Evolutionary conservation across 2,113 vertebrate genomes (phyloP).

Genomic region (Sander lucioperca): DNA sequence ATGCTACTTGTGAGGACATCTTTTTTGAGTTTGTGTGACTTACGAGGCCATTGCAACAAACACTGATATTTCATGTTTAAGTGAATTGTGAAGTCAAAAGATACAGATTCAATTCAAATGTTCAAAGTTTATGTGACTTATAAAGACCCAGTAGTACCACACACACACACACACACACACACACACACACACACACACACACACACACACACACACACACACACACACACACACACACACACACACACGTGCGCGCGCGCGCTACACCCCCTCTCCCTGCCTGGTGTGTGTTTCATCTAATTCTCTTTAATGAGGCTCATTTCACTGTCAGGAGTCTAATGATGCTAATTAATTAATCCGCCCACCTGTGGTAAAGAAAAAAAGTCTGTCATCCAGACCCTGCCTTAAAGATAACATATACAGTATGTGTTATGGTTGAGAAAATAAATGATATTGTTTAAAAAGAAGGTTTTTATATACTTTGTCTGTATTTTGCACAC

Average conservation of each 20-base stretch:
- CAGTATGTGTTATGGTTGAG: slow-evolving; percentile 55
- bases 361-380: slow-evolving; percentile 71
- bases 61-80: too few species aligned
- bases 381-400: slow-evolving; percentile 59
- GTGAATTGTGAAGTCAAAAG: too few species aligned
- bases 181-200: not conserved
- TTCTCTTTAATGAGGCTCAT: slow-evolving; percentile 81
- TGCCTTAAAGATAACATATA: slow-evolving; percentile 63
- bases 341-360: slow-evolving; percentile 82
- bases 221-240: not conserved
- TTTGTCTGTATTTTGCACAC: slow-evolving; percentile 2
- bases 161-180: too few species aligned
- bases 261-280: not conserved
- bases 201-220: not conserved
- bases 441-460: slow-evolving; percentile 66
- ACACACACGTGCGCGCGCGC: too few species aligned
- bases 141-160: too few species aligned
- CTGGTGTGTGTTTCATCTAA: slow-evolving; percentile 77
- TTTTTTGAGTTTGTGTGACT: too few species aligned
- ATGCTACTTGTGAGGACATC: too few species aligned
- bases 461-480: slow-evolving; percentile 26
- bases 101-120: too few species aligned
- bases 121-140: too few species aligned
- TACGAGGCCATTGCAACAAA: too few species aligned
- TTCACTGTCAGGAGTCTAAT: slow-evolving; percentile 84